Base-by-base conservation (phyloP, 2,797 vertebrate genomes). In the Buceros bicornis region DNA sequence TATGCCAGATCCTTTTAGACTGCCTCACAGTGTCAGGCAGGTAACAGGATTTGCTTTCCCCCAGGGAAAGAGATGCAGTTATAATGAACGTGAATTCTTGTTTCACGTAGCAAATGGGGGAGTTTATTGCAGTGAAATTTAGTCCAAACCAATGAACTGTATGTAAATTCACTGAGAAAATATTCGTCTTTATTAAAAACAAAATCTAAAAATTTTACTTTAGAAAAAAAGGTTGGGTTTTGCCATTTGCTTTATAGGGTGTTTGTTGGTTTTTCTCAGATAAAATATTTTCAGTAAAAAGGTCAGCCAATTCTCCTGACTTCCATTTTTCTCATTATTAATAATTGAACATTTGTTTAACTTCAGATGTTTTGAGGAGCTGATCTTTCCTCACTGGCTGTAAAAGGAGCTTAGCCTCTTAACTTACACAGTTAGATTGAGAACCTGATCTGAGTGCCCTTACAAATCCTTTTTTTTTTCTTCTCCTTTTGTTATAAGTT, bases 31-130 rank as follows among this genome's bases (percentile, higher is more conserved):
- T 56, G 43, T 92, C 20, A 42, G 47, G 67, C 82, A 93, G 42
- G 50, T 84, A 94, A 74, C n/a, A 89, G 35, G 20, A 89, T 93
- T 91, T 89, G 20, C 40, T 77, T 85, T 91, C n/a, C 35, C 37
- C 28, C 2, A 3, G 70, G 53, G n/a, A 67, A 73, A 70, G 40
- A 53, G 29, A 42, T 9, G 25, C n/a, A 62, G 20, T 65, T 86
- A 37, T 67, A 76, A 76, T 54, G 8, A 74, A 72, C 0, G 1
- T 43, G 29, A 87, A 78, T 93, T 91, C 28, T 35, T 87, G 16
- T 89, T 95, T 93, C 84, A 77, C 19, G 21, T 40, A 83, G 76
- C 18, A 90, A 86, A 87, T 65, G 28, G 16, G 3, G 8, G 16
- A 79, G 16, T 74, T 86, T 33, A 42, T 62, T 89, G 47, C 33